Evolutionary conservation across 1,140 invertebrate species (phyloP).

Genomic region (Adelges cooleyi): DNA sequence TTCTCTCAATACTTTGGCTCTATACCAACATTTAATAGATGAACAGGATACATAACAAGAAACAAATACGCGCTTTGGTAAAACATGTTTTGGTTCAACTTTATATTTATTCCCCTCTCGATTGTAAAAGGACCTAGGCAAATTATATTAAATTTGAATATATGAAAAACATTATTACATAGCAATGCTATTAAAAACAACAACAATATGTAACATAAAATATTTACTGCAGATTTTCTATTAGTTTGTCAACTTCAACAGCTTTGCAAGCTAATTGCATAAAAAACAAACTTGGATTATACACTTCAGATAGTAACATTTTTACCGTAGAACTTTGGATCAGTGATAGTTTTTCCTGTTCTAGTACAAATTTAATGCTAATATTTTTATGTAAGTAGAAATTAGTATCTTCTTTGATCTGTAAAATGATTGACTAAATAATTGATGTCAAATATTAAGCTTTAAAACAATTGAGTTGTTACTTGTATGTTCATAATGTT

Average conservation of each 20-base stretch:
- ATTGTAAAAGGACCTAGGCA: too few species aligned
- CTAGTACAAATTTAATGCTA: neutral
- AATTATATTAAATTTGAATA: too few species aligned
- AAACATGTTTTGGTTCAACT: neutral
- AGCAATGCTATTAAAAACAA: too few species aligned
- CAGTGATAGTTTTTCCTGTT: neutral
- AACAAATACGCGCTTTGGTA: neutral
- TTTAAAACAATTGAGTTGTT: too few species aligned
- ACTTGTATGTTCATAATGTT: too few species aligned
- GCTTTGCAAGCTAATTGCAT: neutral
- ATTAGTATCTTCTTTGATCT: too few species aligned
- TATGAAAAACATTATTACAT: too few species aligned
- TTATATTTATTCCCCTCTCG: neutral
- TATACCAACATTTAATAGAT: neutral
- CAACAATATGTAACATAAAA: neutral
- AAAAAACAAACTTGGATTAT: slow-evolving; percentile 17
- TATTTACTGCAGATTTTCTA: neutral
- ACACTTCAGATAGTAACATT: neutral
- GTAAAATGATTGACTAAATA: too few species aligned
- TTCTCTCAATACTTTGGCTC: slow-evolving; percentile 2
- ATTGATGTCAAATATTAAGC: too few species aligned
- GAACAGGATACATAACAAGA: neutral
- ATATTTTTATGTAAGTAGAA: too few species aligned
- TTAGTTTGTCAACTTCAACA: neutral
- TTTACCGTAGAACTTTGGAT: neutral